A percentile compares a stretch with the other conserved stretches of the same genome.
These are phyloP conservation scores for Loxodonta africana DNA, from an alignment of 2,113 vertebrate genomes.

Conservation along the genomic window DNA sequence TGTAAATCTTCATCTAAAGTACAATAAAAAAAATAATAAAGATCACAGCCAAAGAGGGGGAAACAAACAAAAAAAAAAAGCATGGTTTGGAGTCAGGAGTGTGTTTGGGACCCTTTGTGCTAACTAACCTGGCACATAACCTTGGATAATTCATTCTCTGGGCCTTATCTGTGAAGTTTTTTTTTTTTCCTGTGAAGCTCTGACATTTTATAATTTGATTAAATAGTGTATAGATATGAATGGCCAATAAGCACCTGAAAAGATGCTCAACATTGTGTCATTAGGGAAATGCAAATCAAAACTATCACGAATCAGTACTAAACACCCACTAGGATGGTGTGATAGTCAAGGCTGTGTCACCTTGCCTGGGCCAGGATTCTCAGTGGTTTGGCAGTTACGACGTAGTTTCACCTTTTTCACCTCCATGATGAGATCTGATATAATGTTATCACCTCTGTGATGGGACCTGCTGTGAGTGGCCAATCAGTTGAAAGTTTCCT, in stretches of 20 bases:
- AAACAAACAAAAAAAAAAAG: too few species aligned
- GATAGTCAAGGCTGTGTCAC: too few species aligned
- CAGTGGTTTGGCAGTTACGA: too few species aligned
- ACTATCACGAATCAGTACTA: not conserved
- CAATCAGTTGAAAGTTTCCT: too few species aligned
- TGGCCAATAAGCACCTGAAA: not conserved
- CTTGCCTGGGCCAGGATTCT: too few species aligned
- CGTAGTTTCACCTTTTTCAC: too few species aligned
- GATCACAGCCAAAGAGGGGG: too few species aligned
- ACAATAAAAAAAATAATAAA: too few species aligned
- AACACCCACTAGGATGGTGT: not conserved
- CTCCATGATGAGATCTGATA: too few species aligned
- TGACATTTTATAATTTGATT: slow-evolving; percentile 17
- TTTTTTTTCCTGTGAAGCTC: not conserved
- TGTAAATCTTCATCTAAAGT: too few species aligned
- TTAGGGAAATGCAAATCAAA: slow-evolving; percentile 20
- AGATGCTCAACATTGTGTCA: not conserved
- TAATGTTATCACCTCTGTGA: too few species aligned
- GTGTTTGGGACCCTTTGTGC: not conserved
- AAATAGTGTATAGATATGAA: not conserved
- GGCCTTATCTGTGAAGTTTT: not conserved
- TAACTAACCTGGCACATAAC: not conserved
- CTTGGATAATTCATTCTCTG: not conserved
- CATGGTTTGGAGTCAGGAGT: not conserved
- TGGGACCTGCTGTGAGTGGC: too few species aligned